These are phyloP conservation scores for Eupithecia abbreviata DNA, from an alignment of 2,888 invertebrate genomes.

Conservation along the genomic window DNA sequence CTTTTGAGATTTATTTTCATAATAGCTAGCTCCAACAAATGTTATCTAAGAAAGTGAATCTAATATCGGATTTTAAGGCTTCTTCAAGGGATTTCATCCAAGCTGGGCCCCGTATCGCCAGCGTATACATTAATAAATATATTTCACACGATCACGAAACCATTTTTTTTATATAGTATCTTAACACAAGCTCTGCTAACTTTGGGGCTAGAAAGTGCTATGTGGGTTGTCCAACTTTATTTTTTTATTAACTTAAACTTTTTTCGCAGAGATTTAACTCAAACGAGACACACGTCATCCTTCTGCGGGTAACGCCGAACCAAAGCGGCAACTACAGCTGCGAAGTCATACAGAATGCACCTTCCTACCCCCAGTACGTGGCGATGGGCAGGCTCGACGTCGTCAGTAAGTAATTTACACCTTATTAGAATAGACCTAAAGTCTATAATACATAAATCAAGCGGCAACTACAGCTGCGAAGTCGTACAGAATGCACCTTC, in stretches of 20 bases:
- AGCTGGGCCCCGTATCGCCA: not conserved
- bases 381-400: constrained; percentile 74
- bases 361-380: constrained; percentile 73
- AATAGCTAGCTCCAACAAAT: not conserved
- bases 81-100: not conserved
- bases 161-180: not conserved
- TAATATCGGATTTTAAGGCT: not conserved
- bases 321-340: constrained; percentile 80
- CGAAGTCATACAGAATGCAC: constrained; percentile 79
- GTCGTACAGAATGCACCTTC: constrained; percentile 79
- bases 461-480: constrained; percentile 81
- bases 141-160: not conserved
- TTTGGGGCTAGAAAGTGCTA: not conserved
- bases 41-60: not conserved
- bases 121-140: not conserved
- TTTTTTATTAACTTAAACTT: not conserved
- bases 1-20: not conserved
- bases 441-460: constrained; percentile 32
- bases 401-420: constrained; percentile 65
- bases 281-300: constrained; percentile 75
- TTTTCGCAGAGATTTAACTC: constrained; percentile 74
- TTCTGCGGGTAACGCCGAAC: constrained; percentile 64
- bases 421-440: no score
- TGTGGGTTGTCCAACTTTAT: not conserved
- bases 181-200: not conserved